These are phyloP conservation scores for Dusona sp. DNA, from an alignment of 2,888 invertebrate genomes.

Conservation along the genomic window DNA sequence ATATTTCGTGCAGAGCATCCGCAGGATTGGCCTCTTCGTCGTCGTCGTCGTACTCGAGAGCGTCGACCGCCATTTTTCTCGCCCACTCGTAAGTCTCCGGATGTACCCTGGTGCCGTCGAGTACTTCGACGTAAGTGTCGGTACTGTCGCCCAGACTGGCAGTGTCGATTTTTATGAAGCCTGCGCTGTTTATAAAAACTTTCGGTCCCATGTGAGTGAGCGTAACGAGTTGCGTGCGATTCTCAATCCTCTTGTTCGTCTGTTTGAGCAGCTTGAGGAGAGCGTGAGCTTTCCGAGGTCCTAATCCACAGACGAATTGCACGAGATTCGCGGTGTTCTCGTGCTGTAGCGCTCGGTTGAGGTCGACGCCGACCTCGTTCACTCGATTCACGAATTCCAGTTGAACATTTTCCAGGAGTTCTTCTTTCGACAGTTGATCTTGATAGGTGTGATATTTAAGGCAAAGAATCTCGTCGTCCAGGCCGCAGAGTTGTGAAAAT, in stretches of 20 bases:
- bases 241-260: conserved; percentile 94
- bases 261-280: conserved; percentile 94
- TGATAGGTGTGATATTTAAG: conserved; percentile 91
- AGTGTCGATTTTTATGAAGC: conserved; percentile 98
- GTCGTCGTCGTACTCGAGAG: conserved; percentile 98
- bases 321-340: conserved; percentile 93
- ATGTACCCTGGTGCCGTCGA: conserved; percentile 98
- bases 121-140: conserved; percentile 95
- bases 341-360: conserved; percentile 95
- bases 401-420: conserved; percentile 92
- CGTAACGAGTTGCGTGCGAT: conserved; percentile 96
- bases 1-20: conserved; percentile 97
- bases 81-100: conserved; percentile 99
- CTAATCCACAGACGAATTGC: conserved; percentile 98
- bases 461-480: conserved; percentile 97
- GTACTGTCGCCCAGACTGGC: conserved; percentile 95
- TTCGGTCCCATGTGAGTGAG: conserved; percentile 98
- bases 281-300: conserved; percentile 95
- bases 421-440: conserved; percentile 92
- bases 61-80: conserved; percentile 99
- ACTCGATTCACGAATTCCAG: conserved; percentile 96
- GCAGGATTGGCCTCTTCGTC: conserved; percentile 95
- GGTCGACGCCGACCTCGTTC: conserved; percentile 98
- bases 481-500: conserved; percentile 97
- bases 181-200: conserved; percentile 98